These are phyloP conservation scores for Eulemur albifrons DNA, from an alignment of 2,797 vertebrate species.

Conservation along the genomic window DNA sequence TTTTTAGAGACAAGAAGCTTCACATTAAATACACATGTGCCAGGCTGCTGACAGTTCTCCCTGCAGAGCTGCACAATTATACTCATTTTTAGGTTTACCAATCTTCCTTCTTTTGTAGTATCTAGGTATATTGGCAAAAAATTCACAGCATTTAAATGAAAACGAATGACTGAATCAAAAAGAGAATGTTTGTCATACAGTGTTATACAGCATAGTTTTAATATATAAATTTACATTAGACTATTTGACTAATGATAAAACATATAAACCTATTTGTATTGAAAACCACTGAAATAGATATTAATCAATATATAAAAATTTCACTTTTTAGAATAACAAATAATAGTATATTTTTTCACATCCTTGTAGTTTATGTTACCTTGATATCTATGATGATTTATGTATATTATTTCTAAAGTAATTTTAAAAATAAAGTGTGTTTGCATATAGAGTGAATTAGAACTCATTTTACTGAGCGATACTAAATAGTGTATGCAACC, in stretches of 20 bases:
- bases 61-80: conserved; percentile 38
- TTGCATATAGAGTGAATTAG: conserved; percentile 3
- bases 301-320: not conserved
- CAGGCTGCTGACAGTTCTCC: conserved; percentile 40
- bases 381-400: conserved; percentile 8
- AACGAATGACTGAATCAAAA: conserved; percentile 3
- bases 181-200: not conserved
- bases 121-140: not conserved
- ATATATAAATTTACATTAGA: not conserved
- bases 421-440: not conserved
- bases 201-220: conserved; percentile 12
- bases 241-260: conserved; percentile 14
- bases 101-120: not conserved
- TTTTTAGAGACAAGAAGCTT: conserved; percentile 33
- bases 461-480: not conserved
- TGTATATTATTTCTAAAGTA: not conserved
- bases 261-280: not conserved
- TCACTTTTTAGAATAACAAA: conserved; percentile 24
- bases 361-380: not conserved
- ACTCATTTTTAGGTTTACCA: conserved; percentile 48
- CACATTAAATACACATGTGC: conserved; percentile 49
- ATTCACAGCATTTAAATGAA: conserved; percentile 42
- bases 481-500: not conserved
- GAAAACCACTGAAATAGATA: conserved; percentile 39
- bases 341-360: not conserved